These are phyloP conservation scores for Rotaria sp. DNA, from an alignment of 2,888 invertebrate genomes.

Conservation along the genomic window DNA sequence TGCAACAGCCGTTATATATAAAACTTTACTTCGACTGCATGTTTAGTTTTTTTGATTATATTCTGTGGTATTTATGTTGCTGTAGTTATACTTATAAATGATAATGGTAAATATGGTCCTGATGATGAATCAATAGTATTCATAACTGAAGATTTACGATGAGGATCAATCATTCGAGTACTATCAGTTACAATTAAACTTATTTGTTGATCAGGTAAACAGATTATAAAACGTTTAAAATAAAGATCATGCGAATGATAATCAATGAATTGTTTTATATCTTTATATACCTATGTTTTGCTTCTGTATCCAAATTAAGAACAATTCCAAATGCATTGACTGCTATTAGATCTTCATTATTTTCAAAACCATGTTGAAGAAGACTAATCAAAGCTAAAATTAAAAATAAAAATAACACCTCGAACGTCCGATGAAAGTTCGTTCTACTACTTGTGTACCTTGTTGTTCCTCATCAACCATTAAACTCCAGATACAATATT, in stretches of 20 bases:
- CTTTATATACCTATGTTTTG: neutral
- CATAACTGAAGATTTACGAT: neutral
- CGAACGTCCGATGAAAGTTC: neutral
- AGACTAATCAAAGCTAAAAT: neutral
- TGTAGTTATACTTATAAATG: neutral
- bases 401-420: neutral
- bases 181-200: neutral
- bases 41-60: neutral
- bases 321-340: neutral
- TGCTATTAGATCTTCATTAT: neutral
- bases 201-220: neutral
- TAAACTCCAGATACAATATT: neutral
- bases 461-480: neutral
- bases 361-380: neutral
- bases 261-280: neutral
- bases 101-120: neutral
- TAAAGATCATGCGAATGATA: neutral
- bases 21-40: neutral
- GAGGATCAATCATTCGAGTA: neutral
- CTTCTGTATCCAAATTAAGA: neutral
- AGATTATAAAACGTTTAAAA: neutral
- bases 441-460: neutral
- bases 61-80: neutral
- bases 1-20: neutral
- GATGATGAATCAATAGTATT: neutral